Base-by-base conservation (phyloP, 2,888 invertebrate genomes). In the Rugalucina vietnamica region DNA sequence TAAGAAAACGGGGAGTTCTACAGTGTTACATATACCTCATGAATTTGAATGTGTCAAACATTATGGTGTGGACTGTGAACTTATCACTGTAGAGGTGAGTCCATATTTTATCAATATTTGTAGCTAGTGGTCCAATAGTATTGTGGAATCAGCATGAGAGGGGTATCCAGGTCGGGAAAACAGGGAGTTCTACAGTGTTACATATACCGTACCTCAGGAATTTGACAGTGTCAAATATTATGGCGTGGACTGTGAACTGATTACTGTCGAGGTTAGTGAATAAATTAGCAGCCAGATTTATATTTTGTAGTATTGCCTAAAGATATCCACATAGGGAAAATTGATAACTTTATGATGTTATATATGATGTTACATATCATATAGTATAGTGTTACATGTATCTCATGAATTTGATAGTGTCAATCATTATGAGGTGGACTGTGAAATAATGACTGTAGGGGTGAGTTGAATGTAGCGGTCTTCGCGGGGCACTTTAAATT, bases 111-210 rank as follows among this genome's bases (percentile, higher is more conserved):
- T n/a, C n/a, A n/a, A n/a, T 76, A 43, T 43, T 89, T 91, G 24
- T 91, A 96, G 96, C 92, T 85, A 95, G 97, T 29, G 95, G 97
- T 0, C 97, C 98, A 94, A 96, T 98, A 95, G 94, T 98, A 91
- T 98, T 98, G 95, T 96, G 98, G 93, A 98, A 98, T 95, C 97
- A 97, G 32, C 96, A 96, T 4, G 97, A 97, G 91, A 96, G 98
- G 82, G 98, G 98, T 0, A 95, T 98, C 60, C 96, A 98, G 76
- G 97, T 97, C 2, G 98, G 98, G 4, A 95, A 96, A 49, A 97
- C 98, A 95, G 97, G 97, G 0, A 96, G 97, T 81, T 96, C 96
- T 90, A 97, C 98, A 0, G 96, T 97, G 65, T 96, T 98, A 36
- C 95, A 96, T 78, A 96, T 98, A 27, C 96, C 97, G 90, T 98